Evolutionary conservation across 1,140 invertebrate genomes (phyloP).

Genomic region (Platyura marginata): DNA sequence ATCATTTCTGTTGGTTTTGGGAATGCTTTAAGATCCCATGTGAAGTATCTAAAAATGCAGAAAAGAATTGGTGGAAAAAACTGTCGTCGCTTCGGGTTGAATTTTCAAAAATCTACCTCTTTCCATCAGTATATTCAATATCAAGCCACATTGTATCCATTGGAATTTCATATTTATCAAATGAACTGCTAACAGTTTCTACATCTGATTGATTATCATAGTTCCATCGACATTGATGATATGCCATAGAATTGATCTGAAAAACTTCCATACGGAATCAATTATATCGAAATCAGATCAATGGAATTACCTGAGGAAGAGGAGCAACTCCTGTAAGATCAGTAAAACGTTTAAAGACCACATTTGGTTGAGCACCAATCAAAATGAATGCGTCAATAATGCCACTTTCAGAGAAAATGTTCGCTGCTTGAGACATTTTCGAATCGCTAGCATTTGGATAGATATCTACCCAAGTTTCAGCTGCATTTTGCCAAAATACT

Average conservation of each 20-base stretch:
- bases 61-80: neutral
- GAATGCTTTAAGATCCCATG: constrained; percentile 88
- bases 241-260: constrained; percentile 76
- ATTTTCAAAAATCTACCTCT: constrained; percentile 71
- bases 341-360: constrained; percentile 79
- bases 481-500: constrained; percentile 93
- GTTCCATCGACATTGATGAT: constrained; percentile 98
- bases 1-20: constrained; percentile 78
- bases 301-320: constrained; percentile 42
- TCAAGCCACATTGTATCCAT: constrained; percentile 96
- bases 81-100: neutral
- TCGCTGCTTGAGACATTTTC: constrained; percentile 45
- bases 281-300: constrained; percentile 7
- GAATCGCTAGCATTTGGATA: constrained; percentile 47
- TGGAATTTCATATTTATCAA: constrained; percentile 86
- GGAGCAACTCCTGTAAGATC: constrained; percentile 70
- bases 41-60: constrained; percentile 59
- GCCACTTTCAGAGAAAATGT: constrained; percentile 89
- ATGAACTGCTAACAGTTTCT: constrained; percentile 51
- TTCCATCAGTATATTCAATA: constrained; percentile 95
- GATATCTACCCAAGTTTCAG: constrained; percentile 98
- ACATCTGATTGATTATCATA: constrained; percentile 97
- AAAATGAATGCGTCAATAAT: constrained; percentile 87
- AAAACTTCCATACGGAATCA: too few species aligned
- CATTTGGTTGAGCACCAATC: constrained; percentile 67